Percentiles rank a stretch among this genome's conserved stretches.
phyloP scores from a whole-genome alignment of 2,888 invertebrate genomes.

The Subacronicta megacephala region DNA sequence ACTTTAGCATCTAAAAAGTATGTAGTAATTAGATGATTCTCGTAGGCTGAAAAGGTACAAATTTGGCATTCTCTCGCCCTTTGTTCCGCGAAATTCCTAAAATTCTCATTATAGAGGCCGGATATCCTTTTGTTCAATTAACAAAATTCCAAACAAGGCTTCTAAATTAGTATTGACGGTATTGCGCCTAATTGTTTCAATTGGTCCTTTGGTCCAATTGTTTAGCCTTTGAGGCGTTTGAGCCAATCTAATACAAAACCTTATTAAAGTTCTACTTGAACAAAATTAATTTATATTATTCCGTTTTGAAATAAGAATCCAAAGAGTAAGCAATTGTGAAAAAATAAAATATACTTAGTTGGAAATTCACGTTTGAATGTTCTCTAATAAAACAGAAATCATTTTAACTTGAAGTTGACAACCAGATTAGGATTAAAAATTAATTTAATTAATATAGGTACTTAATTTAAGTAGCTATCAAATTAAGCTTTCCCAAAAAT shows the following conservation, averaged over 20 bases:
- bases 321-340: not conserved
- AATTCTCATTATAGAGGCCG: slow-evolving; percentile 28
- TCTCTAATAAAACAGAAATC: slow-evolving; percentile 8
- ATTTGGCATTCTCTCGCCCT: slow-evolving; percentile 10
- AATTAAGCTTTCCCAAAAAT: not conserved
- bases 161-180: slow-evolving; percentile 35
- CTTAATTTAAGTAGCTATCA: not conserved
- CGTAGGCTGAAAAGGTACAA: slow-evolving; percentile 19
- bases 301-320: not conserved
- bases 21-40: slow-evolving; percentile 24
- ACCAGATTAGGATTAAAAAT: too few species aligned
- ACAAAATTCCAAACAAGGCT: slow-evolving; percentile 31
- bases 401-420: not conserved
- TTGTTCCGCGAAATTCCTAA: slow-evolving; percentile 28
- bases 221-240: slow-evolving; percentile 11
- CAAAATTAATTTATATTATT: slow-evolving; percentile 4
- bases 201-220: slow-evolving; percentile 29
- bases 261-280: slow-evolving; percentile 12
- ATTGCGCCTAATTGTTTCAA: slow-evolving; percentile 37
- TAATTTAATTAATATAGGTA: too few species aligned
- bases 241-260: slow-evolving; percentile 4
- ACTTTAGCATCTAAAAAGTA: slow-evolving; percentile 11
- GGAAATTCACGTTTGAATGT: slow-evolving; percentile 7
- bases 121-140: slow-evolving; percentile 47
- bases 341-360: slow-evolving; percentile 10